These are phyloP conservation scores for Saguinus imperator DNA, from an alignment of 2,113 vertebrate species.

Conservation along the genomic window DNA sequence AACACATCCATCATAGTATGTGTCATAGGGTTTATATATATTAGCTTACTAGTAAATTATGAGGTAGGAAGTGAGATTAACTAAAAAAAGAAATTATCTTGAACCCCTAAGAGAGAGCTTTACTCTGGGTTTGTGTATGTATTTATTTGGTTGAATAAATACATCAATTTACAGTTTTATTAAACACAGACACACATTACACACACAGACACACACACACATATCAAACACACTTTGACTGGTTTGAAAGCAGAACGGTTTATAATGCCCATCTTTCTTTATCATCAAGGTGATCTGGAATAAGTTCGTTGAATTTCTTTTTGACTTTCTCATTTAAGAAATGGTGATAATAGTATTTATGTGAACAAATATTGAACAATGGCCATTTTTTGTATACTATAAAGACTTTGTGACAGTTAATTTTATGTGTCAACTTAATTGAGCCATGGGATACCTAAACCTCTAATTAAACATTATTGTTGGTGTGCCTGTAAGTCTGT, in stretches of 20 bases:
- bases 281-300: neutral
- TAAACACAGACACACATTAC: neutral
- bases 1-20: neutral
- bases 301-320: neutral
- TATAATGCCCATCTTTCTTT: neutral
- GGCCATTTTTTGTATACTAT: neutral
- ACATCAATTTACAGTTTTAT: neutral
- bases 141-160: neutral
- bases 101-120: neutral
- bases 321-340: neutral
- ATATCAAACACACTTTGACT: neutral
- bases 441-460: accelerated
- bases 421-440: neutral
- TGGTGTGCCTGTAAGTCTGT: accelerated
- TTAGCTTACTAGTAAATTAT: neutral
- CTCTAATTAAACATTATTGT: neutral
- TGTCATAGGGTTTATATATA: neutral
- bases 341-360: neutral
- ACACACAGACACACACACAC: neutral
- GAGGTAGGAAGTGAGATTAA: neutral
- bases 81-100: neutral
- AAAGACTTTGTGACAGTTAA: neutral
- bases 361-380: neutral
- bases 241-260: neutral
- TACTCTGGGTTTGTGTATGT: neutral